phyloP scores from a whole-genome alignment of 1,140 invertebrate genomes.

The Drosophila pseudoobscura region DNA sequence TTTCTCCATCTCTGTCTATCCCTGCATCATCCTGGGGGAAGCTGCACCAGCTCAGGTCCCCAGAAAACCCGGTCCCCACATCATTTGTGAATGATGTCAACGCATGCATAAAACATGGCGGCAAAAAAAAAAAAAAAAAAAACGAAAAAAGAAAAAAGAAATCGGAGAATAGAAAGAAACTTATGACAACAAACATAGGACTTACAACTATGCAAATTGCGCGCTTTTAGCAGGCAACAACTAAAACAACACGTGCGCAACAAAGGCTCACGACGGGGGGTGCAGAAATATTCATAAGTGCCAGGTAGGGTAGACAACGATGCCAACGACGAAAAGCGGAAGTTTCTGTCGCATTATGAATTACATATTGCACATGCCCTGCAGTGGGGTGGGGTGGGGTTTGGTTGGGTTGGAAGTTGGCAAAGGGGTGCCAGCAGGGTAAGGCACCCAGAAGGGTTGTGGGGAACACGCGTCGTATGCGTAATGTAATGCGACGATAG shows the following conservation, averaged over 20 bases:
- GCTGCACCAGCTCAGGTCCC: background rate
- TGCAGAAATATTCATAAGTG: conserved; percentile 75
- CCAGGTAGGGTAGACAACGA: conserved; percentile 36
- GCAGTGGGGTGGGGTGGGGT: too few relatives aligned
- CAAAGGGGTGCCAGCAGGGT: too few relatives aligned
- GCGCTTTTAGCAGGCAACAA: conserved; percentile 65
- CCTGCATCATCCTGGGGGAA: background rate
- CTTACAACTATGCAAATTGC: conserved; percentile 77
- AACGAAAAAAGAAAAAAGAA: conserved; percentile 13
- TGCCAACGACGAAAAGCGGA: conserved; percentile 41
- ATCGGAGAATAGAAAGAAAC: conserved; percentile 44
- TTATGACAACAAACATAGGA: conserved; percentile 53
- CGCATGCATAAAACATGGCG: conserved; percentile 75
- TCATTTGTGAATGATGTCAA: conserved; percentile 81
- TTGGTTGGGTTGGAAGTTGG: too few relatives aligned
- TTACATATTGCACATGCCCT: conserved; percentile 49
- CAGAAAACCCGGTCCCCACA: conserved; percentile 42
- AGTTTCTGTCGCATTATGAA: conserved; percentile 76
- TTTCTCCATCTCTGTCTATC: background rate
- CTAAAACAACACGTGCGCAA: conserved; percentile 1
- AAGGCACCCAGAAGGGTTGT: too few relatives aligned
- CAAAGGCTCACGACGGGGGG: background rate
- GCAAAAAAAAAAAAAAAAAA: conserved; percentile 14
- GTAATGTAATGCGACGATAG: conserved; percentile 75
- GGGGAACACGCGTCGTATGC: conserved; percentile 51